Percentiles rank a stretch among this genome's conserved stretches.
Evolutionary conservation across 1,140 invertebrate species (phyloP).

Genomic region (Trissolcus basalis): DNA sequence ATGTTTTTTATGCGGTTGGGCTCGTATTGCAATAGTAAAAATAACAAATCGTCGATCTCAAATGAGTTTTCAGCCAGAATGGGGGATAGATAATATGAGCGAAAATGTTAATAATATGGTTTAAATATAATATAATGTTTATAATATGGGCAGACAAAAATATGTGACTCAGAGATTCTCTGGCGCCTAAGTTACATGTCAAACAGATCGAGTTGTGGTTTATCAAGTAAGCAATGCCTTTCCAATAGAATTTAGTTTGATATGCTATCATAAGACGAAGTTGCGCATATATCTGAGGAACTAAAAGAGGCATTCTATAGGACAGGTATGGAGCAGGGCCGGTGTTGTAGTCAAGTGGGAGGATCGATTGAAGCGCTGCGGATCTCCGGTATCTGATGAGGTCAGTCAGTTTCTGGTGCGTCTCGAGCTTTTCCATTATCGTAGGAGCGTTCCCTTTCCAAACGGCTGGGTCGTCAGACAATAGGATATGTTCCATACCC

Average conservation of each 20-base stretch:
- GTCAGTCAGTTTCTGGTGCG: background rate
- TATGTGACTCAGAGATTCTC: background rate
- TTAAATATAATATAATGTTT: too few species aligned
- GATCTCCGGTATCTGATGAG: background rate
- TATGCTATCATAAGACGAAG: background rate
- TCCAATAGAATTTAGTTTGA: background rate
- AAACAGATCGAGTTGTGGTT: background rate
- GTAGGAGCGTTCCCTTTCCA: background rate
- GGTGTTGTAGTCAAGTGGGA: background rate
- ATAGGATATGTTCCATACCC: background rate
- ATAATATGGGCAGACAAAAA: background rate
- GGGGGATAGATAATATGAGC: background rate
- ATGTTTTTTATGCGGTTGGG: background rate
- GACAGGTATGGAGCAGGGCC: background rate
- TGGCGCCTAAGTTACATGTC: background rate
- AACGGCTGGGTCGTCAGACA: background rate
- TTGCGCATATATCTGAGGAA: slow-evolving; percentile 6
- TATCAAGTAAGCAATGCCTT: background rate
- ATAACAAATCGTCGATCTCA: background rate
- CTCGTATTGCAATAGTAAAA: background rate
- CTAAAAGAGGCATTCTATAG: background rate
- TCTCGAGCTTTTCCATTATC: background rate
- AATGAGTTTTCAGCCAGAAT: background rate
- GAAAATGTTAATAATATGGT: too few species aligned
- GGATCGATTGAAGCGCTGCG: background rate